These are phyloP conservation scores for Halichoeres trimaculatus DNA, from an alignment of 2,113 vertebrate species.

Conservation along the genomic window DNA sequence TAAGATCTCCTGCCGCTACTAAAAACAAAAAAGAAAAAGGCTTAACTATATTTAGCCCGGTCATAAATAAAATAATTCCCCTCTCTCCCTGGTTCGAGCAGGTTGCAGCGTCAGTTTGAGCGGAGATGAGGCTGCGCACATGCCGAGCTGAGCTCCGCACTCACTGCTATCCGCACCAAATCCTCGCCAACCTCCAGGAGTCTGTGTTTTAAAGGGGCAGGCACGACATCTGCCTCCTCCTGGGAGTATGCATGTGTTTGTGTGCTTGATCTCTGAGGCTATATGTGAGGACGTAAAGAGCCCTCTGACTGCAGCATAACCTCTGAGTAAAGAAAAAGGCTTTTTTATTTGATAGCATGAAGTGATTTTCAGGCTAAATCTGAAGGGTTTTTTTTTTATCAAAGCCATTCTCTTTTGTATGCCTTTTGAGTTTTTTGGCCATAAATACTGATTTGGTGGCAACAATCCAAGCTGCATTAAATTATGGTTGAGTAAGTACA, in stretches of 20 bases:
- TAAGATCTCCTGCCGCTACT: conserved; percentile 25
- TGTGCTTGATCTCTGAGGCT: background rate
- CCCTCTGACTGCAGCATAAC: background rate
- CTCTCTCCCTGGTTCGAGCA: conserved; percentile 7
- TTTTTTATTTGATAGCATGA: background rate
- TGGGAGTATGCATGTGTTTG: conserved; percentile 2
- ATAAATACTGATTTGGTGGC: too few relatives aligned
- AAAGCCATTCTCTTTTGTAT: too few relatives aligned
- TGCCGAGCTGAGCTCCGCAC: conserved; percentile 56
- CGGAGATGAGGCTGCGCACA: conserved; percentile 44
- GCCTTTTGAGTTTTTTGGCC: too few relatives aligned
- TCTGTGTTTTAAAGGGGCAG: conserved; percentile 77
- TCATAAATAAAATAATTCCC: conserved; percentile 45
- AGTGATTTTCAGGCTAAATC: too few relatives aligned
- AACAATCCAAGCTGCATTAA: too few relatives aligned
- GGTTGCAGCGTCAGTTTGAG: conserved; percentile 45
- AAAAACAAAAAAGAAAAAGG: conserved; percentile 1
- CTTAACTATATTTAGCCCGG: conserved; percentile 42
- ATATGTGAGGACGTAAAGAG: background rate
- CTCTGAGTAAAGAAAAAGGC: background rate
- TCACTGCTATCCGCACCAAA: conserved; percentile 58
- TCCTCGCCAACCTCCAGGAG: conserved; percentile 59
- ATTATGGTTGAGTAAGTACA: too few relatives aligned
- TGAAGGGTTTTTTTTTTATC: too few relatives aligned
- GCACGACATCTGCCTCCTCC: conserved; percentile 33